phyloP scores from a whole-genome alignment of 2,113 vertebrate species.

The Tetrao urogallus region DNA sequence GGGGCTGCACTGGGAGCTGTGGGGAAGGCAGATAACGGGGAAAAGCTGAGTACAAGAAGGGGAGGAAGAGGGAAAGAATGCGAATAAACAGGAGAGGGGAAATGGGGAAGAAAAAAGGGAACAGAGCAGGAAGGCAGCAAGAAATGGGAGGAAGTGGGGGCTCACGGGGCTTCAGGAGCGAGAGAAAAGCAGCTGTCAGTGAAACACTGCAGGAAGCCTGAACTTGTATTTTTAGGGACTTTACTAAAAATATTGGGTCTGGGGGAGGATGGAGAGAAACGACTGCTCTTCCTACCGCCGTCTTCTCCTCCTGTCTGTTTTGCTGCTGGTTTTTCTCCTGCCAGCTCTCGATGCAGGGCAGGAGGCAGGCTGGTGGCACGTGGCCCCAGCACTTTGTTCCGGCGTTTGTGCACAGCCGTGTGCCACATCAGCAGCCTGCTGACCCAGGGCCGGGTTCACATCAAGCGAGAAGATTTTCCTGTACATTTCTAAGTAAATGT shows the following conservation, averaged over 20 bases:
- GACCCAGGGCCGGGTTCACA: neutral
- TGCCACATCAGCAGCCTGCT: neutral
- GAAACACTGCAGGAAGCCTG: neutral
- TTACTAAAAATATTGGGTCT: constrained; percentile 22
- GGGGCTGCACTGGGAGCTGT: neutral
- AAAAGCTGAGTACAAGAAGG: neutral
- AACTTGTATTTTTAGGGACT: constrained; percentile 32
- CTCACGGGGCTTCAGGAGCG: fast-evolving
- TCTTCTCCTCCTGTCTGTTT: neutral
- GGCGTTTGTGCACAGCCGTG: neutral
- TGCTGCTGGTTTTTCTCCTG: neutral
- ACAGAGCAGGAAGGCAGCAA: neutral
- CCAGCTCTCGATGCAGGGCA: neutral
- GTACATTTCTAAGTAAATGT: neutral
- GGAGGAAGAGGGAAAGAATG: neutral
- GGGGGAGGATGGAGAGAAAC: constrained; percentile 6
- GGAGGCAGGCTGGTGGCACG: neutral
- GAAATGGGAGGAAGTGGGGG: neutral
- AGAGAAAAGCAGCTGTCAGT: neutral
- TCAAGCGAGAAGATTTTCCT: neutral
- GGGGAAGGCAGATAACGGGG: neutral
- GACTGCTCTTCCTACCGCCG: neutral
- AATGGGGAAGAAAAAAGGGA: neutral
- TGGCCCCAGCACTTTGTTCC: neutral
- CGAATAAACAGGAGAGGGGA: neutral